phyloP scores from a whole-genome alignment of 92 coral and sea anemone species.

The Paragorgia papillata region DNA sequence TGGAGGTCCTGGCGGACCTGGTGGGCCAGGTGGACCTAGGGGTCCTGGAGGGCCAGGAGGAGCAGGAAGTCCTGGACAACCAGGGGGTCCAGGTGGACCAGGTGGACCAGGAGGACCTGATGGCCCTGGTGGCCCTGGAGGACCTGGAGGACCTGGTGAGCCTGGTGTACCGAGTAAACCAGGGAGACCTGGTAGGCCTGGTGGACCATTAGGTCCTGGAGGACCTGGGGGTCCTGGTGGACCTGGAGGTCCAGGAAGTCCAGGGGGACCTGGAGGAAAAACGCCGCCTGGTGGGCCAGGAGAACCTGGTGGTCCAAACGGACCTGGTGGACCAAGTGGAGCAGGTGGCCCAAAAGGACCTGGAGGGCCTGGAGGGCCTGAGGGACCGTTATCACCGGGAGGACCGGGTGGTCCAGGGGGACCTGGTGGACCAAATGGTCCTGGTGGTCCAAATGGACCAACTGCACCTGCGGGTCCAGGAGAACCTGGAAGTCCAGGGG shows the following conservation, averaged over 20 bases:
- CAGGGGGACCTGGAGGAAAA: slow-evolving; percentile 66
- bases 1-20: slow-evolving; percentile 52
- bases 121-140: slow-evolving; percentile 64
- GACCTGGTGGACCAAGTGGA: slow-evolving; percentile 71
- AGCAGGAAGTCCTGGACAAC: slow-evolving; percentile 56
- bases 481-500: slow-evolving; percentile 61
- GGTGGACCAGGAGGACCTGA: slow-evolving; percentile 60
- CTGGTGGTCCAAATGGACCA: slow-evolving; percentile 65
- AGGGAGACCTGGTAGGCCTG: slow-evolving; percentile 55
- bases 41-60: slow-evolving; percentile 52
- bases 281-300: slow-evolving; percentile 87
- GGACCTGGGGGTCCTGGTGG: slow-evolving; percentile 69
- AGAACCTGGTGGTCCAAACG: slow-evolving; percentile 63
- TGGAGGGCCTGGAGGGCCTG: slow-evolving; percentile 77
- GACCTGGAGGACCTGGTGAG: slow-evolving; percentile 55
- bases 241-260: slow-evolving; percentile 64
- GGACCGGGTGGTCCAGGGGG: slow-evolving; percentile 78
- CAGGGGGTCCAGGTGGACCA: slow-evolving; percentile 58
- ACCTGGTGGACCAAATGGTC: slow-evolving; percentile 73
- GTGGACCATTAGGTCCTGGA: slow-evolving; percentile 51
- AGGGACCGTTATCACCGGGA: slow-evolving; percentile 39
- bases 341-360: slow-evolving; percentile 67
- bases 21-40: slow-evolving; percentile 58
- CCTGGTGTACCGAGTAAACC: slow-evolving; percentile 44
- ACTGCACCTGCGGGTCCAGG: slow-evolving; percentile 64